Conservation (phyloP, 2,888 invertebrate genomes). For the Griposia aprilina region DNA sequence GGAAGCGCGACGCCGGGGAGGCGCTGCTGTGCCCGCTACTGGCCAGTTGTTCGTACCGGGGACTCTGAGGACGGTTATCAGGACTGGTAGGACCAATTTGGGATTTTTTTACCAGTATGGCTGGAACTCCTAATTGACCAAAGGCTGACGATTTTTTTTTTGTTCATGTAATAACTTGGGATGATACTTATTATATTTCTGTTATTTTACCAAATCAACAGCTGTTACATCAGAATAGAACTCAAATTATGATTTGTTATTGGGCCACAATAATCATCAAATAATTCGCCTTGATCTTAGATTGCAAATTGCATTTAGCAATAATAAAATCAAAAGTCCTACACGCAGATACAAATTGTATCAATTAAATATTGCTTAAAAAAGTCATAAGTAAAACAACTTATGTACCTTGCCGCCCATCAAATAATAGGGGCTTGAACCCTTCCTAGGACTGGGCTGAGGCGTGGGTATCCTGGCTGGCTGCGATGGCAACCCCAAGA, state of each 20-base stretch:
- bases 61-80: constrained; percentile 80
- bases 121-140: not conserved
- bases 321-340: not conserved
- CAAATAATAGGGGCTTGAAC: constrained; percentile 87
- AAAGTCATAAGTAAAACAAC: constrained; percentile 53
- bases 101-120: constrained; percentile 43
- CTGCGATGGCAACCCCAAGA: constrained; percentile 94
- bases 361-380: not conserved
- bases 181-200: constrained; percentile 1
- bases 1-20: constrained; percentile 84
- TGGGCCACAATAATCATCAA: not conserved
- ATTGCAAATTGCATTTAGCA: not conserved
- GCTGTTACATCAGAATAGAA: not conserved
- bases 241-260: not conserved
- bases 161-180: not conserved
- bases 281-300: not conserved
- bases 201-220: not conserved
- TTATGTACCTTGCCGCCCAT: constrained; percentile 87
- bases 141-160: not conserved
- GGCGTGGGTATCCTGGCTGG: constrained; percentile 94
- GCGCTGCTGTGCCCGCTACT: constrained; percentile 88
- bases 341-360: not conserved
- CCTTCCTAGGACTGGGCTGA: constrained; percentile 89
- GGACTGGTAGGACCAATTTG: constrained; percentile 61
- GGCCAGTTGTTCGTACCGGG: constrained; percentile 88